Evolutionary conservation across 2,113 vertebrate species (phyloP), one percentile per base, ranked within the genome.

Genomic region (Carollia perspicillata): DNA sequence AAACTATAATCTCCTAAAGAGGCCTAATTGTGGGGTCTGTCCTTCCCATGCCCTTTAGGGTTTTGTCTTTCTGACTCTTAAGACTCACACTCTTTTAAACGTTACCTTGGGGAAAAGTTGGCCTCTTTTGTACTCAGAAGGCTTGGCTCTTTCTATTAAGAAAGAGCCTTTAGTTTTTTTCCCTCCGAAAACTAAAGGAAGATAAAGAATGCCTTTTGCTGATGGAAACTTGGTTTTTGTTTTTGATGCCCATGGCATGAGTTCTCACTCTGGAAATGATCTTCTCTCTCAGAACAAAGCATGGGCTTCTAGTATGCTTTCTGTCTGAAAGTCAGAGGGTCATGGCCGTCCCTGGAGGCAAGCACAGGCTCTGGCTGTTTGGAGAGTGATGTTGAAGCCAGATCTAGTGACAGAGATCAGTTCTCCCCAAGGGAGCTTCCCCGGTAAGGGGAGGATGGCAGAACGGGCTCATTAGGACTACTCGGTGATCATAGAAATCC

Each of bases 261-360:
- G 93, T 96, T 95, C 72, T 86, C 37, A 89, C 18, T 71, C 75
- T 92, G n/a, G 51, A 86, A 66, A 68, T 72, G 63, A 83, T 89
- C 60, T 88, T 90, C 47, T 18, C 81, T 65, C 81, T 77, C 49
- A 1, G 11, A 89, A 86, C 85, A 97, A 86, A 97, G 72, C 86
- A 18, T 26, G 23, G 20, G 33, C 53, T 92, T 86, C 66, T 42
- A n/a, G 44, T 42, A 12, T 65, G 30, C 63, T 89, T 92, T 74
- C 89, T 94, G 49, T 93, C 75, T 68, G 63, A 69, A 89, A 74
- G 63, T 63, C 74, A 83, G 26, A 92, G 69, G 58, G 30, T 37
- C 71, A 37, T 4, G 8, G 51, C 75, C 81, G 60, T 96, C 94
- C 77, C 90, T 51, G 44, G 88, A 87, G 97, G 51, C 65, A 90